Conservation (phyloP, 2,797 vertebrate genomes). For the Austrolebias charrua region DNA sequence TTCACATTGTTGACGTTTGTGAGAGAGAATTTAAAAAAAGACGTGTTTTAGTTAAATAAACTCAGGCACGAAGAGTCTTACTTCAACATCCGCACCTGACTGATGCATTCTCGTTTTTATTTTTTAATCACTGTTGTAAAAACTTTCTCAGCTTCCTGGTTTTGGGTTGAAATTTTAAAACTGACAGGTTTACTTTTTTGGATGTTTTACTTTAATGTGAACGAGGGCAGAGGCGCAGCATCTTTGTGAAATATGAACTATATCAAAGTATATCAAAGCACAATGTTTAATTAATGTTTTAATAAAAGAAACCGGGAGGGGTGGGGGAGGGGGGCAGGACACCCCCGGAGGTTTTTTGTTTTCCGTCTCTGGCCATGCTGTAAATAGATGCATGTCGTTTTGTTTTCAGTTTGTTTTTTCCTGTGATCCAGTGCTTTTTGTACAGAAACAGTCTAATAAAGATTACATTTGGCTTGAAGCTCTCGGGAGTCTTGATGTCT, state of each 20-base stretch:
- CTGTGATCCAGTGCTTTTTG: slow-evolving; percentile 84
- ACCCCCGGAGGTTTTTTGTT: slow-evolving; percentile 39
- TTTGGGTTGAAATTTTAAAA: slow-evolving; percentile 46
- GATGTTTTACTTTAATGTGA: slow-evolving; percentile 76
- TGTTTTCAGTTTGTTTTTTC: slow-evolving; percentile 32
- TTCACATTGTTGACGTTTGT: too few relatives aligned
- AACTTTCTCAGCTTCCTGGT: slow-evolving; percentile 56
- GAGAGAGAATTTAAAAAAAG: too few relatives aligned
- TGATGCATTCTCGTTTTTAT: too few relatives aligned
- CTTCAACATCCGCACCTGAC: too few relatives aligned
- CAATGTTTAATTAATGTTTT: slow-evolving; percentile 85
- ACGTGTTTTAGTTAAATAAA: too few relatives aligned
- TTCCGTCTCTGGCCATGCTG: slow-evolving; percentile 78
- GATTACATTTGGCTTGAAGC: slow-evolving; percentile 83
- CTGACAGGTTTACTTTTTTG: slow-evolving; percentile 45
- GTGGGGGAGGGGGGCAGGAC: slow-evolving; percentile 28
- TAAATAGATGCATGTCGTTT: slow-evolving; percentile 82
- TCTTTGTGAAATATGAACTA: slow-evolving; percentile 84
- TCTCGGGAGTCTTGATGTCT: not conserved
- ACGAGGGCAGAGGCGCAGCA: slow-evolving; percentile 73
- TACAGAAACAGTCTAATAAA: slow-evolving; percentile 87
- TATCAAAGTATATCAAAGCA: slow-evolving; percentile 86
- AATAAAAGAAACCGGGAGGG: slow-evolving; percentile 28
- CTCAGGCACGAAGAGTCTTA: too few relatives aligned
- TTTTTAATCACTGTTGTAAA: slow-evolving; percentile 56